Percentiles rank a stretch among this genome's conserved stretches.
phyloP scores from a whole-genome alignment of 2,113 vertebrate species.

The Ciconia boyciana region DNA sequence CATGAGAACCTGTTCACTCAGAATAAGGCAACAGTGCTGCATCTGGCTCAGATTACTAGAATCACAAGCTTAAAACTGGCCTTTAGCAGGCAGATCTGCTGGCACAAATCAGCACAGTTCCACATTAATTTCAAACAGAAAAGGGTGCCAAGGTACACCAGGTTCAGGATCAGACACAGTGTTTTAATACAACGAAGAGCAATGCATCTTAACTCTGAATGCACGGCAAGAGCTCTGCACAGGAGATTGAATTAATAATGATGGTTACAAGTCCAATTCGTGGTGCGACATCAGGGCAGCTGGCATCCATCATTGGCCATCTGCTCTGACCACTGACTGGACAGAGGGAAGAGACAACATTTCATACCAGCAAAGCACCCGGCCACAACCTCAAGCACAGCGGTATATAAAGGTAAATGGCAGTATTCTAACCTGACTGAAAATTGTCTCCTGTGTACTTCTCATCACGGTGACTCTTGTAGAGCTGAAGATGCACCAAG shows the following conservation, averaged over 20 bases:
- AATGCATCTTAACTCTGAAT: not conserved
- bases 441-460: conserved; percentile 79
- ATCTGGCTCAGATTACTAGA: not conserved
- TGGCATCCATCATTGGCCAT: not conserved
- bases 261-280: not conserved
- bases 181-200: not conserved
- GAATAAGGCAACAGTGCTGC: not conserved
- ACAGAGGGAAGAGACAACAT: not conserved
- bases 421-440: conserved; percentile 82
- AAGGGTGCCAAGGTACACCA: not conserved
- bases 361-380: not conserved
- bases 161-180: not conserved
- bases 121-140: not conserved
- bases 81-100: not conserved
- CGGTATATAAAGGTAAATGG: not conserved
- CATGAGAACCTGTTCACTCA: not conserved
- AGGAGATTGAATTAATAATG: not conserved
- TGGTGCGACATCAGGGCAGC: not conserved
- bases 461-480: conserved; percentile 82
- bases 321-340: not conserved
- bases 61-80: not conserved
- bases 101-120: not conserved
- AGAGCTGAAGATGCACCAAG: conserved; percentile 69
- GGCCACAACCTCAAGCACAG: not conserved
- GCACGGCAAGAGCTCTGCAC: not conserved